phyloP scores from a whole-genome alignment of 2,113 vertebrate species.

The Notechis scutatus region DNA sequence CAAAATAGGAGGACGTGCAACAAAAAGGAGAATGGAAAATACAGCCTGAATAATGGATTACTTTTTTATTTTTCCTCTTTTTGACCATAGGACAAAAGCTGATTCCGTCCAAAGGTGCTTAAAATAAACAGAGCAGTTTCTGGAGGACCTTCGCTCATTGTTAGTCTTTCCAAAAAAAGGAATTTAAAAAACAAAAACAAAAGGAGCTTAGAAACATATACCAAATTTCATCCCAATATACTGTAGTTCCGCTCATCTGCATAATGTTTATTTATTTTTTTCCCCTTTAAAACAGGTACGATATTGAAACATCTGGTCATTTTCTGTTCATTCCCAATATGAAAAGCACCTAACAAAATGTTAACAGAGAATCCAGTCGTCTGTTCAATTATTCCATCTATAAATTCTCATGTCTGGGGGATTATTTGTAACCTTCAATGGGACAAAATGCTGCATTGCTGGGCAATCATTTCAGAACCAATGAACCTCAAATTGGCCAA shows the following conservation, averaged over 20 bases:
- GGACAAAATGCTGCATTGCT: too few relatives aligned
- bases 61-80: background rate
- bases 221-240: background rate
- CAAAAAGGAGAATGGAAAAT: conserved; percentile 11
- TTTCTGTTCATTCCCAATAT: background rate
- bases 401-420: too few relatives aligned
- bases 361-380: background rate
- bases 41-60: conserved; percentile 27
- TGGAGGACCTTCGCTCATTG: background rate
- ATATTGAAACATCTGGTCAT: background rate
- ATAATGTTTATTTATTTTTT: background rate
- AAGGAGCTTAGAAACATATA: background rate
- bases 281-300: background rate
- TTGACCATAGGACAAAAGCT: background rate
- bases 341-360: background rate
- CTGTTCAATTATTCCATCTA: background rate
- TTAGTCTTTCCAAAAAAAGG: background rate
- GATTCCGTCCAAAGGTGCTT: background rate
- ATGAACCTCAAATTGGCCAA: too few relatives aligned
- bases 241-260: background rate
- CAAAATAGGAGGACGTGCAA: background rate
- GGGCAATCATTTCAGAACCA: too few relatives aligned
- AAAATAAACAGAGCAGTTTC: background rate
- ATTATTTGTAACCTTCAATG: too few relatives aligned
- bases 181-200: background rate